Evolutionary conservation across 2,888 invertebrate species (phyloP).

Genomic region (Nebria salina): DNA sequence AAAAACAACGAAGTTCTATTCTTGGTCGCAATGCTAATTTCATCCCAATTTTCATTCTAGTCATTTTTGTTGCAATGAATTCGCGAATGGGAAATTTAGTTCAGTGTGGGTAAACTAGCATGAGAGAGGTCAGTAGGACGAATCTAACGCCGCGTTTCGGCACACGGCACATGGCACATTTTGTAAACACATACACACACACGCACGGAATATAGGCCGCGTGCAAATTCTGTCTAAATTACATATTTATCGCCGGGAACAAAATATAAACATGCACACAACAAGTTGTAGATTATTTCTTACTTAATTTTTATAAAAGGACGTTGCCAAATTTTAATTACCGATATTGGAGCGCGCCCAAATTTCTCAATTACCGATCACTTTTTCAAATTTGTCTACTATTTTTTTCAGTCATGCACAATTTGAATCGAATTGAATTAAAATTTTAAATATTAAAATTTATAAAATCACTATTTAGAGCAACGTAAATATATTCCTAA

Average conservation of each 20-base stretch:
- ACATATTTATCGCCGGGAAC: constrained; percentile 13
- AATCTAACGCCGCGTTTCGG: not conserved
- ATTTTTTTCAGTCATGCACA: no score
- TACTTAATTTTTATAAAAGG: not conserved
- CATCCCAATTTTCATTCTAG: no score
- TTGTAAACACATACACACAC: constrained; percentile 11
- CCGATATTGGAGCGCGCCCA: not conserved
- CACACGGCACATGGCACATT: constrained; percentile 16
- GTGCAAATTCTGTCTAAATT: constrained; percentile 23
- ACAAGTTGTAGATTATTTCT: constrained; percentile 25
- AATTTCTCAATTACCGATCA: not conserved
- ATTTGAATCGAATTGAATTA: no score
- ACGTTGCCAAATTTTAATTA: constrained; percentile 21
- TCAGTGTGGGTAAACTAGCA: constrained; percentile 5
- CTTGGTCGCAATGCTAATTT: no score
- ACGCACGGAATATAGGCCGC: constrained; percentile 6
- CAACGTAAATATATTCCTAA: no score
- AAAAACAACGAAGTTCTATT: no score
- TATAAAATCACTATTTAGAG: no score
- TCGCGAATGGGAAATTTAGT: not conserved
- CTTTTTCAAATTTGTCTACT: no score
- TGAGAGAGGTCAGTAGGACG: constrained; percentile 24
- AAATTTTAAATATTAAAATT: no score
- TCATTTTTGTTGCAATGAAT: no score
- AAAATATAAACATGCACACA: constrained; percentile 6